Percentiles rank a stretch among this genome's conserved stretches.
Conservation (phyloP, 2,113 vertebrate species). For the Epinephelus fuscoguttatus region DNA sequence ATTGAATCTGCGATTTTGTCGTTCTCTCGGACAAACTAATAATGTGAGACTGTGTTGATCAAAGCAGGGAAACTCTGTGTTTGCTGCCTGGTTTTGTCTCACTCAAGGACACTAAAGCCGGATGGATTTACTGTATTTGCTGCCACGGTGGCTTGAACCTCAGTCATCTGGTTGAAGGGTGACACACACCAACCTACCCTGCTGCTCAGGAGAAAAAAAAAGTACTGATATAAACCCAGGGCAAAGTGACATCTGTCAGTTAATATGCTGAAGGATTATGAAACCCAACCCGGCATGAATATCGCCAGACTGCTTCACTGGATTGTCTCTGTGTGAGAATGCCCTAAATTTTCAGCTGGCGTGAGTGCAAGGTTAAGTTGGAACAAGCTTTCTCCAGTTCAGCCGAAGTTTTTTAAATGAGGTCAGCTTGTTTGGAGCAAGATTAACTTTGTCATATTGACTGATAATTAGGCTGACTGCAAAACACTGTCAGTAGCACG, state of each 20-base stretch:
- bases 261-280: constrained; percentile 59
- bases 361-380: not conserved
- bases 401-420: not conserved
- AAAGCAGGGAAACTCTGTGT: not conserved
- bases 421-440: constrained; percentile 1
- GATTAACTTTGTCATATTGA: constrained; percentile 13
- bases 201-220: not conserved
- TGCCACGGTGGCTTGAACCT: constrained; percentile 36
- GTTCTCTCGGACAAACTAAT: not conserved
- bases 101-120: constrained; percentile 43
- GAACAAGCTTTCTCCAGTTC: not conserved
- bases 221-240: constrained; percentile 26
- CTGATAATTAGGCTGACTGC: constrained; percentile 14
- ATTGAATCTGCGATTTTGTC: not conserved
- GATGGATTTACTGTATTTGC: constrained; percentile 55
- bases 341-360: not conserved
- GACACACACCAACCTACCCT: constrained; percentile 26
- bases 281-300: constrained; percentile 11
- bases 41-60: constrained; percentile 17
- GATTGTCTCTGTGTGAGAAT: constrained; percentile 7
- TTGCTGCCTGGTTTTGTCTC: constrained; percentile 14
- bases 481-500: not conserved
- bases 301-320: not conserved
- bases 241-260: constrained; percentile 60
- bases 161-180: constrained; percentile 47